A percentile compares a stretch with the other conserved stretches of the same genome.
These are phyloP conservation scores for Tipula confusa DNA, from an alignment of 2,888 invertebrate genomes.

Conservation along the genomic window DNA sequence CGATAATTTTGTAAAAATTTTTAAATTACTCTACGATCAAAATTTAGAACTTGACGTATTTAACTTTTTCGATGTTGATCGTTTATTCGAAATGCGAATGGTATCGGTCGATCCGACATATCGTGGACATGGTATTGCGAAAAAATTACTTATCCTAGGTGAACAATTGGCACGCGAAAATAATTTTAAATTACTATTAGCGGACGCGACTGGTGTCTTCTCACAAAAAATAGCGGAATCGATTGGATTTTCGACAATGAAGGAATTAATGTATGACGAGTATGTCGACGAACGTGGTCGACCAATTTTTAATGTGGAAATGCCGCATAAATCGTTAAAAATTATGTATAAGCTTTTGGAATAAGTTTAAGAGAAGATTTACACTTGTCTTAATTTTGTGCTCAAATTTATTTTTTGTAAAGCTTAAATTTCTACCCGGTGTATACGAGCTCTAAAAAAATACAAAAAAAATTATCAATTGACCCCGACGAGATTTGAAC, in stretches of 20 bases:
- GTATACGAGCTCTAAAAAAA: neutral
- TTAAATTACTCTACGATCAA: constrained; percentile 67
- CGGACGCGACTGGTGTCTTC: constrained; percentile 74
- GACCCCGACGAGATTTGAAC: constrained; percentile 35
- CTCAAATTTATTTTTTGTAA: neutral
- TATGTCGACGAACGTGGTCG: constrained; percentile 59
- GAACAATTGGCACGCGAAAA: constrained; percentile 61
- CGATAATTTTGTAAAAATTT: constrained; percentile 71
- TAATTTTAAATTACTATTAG: constrained; percentile 69
- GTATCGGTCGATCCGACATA: constrained; percentile 66
- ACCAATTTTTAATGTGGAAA: constrained; percentile 56
- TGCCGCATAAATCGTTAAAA: constrained; percentile 68
- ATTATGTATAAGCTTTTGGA: constrained; percentile 53
- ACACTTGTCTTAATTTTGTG: neutral
- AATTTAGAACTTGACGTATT: constrained; percentile 68
- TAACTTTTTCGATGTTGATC: constrained; percentile 59
- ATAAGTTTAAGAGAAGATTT: neutral
- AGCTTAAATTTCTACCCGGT: neutral
- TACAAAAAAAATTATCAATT: neutral
- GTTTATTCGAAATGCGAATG: constrained; percentile 74
- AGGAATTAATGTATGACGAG: constrained; percentile 65
- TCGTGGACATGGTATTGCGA: constrained; percentile 71
- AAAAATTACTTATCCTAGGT: constrained; percentile 63
- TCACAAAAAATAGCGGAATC: constrained; percentile 71
- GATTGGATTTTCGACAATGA: constrained; percentile 60